phyloP scores from a whole-genome alignment of 2,888 invertebrate genomes.

The Heliconius erato region DNA sequence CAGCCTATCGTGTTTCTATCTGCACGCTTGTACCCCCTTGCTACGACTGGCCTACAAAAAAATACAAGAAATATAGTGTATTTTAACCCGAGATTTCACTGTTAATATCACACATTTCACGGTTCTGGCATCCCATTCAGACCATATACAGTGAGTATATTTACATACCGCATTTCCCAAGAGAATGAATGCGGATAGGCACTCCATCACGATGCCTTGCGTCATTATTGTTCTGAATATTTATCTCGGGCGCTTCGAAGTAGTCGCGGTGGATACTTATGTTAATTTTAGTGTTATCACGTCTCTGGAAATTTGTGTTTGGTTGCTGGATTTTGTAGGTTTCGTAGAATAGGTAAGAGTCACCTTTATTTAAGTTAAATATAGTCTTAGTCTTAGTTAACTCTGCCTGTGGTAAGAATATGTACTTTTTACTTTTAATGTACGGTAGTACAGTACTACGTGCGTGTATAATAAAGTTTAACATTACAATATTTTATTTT shows the following conservation, averaged over 20 bases:
- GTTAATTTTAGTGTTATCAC: constrained; percentile 9
- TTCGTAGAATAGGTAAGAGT: background rate
- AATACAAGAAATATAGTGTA: background rate
- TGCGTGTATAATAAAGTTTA: no score
- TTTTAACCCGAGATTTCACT: background rate
- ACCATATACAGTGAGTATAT: constrained; percentile 7
- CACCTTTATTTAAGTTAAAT: background rate
- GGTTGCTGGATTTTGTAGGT: background rate
- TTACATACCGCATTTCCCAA: constrained; percentile 35
- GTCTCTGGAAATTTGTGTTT: background rate
- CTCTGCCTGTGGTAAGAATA: no score
- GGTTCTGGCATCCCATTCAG: background rate
- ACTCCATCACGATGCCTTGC: constrained; percentile 49
- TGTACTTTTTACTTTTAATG: no score
- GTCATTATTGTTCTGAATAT: constrained; percentile 52
- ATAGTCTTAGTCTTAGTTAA: background rate
- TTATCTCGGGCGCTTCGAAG: constrained; percentile 43
- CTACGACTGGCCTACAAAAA: background rate
- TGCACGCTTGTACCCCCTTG: no score
- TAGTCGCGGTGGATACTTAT: background rate
- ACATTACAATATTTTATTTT: no score
- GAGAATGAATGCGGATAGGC: constrained; percentile 39
- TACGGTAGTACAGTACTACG: no score
- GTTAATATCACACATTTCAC: constrained; percentile 15
- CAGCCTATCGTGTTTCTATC: no score